Percentiles rank a stretch among this genome's conserved stretches.
phyloP scores from a whole-genome alignment of 2,113 vertebrate genomes.

The Morone saxatilis region DNA sequence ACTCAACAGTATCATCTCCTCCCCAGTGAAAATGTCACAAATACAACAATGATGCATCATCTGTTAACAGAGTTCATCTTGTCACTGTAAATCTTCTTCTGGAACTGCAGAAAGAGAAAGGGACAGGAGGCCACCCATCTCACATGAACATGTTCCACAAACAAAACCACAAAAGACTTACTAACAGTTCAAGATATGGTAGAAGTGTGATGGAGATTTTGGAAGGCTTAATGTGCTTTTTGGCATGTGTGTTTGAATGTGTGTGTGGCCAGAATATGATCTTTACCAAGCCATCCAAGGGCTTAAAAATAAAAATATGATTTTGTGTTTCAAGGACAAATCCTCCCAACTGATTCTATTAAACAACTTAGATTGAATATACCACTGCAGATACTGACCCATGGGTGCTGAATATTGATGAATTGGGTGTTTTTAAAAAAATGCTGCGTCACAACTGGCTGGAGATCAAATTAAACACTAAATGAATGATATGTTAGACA shows the following conservation, averaged over 20 bases:
- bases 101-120: constrained; percentile 10
- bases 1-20: constrained; percentile 30
- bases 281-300: background rate
- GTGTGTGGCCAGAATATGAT: constrained; percentile 1
- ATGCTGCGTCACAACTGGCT: background rate
- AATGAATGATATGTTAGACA: background rate
- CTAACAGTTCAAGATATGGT: constrained; percentile 10
- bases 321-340: constrained; percentile 4
- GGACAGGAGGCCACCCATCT: constrained; percentile 48
- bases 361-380: background rate
- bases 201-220: background rate
- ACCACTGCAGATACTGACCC: background rate
- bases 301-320: background rate
- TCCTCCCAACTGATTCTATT: background rate
- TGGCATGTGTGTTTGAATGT: background rate
- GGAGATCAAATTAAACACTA: background rate
- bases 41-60: constrained; percentile 28
- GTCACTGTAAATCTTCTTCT: constrained; percentile 37
- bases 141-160: constrained; percentile 17
- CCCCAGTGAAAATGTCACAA: background rate
- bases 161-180: constrained; percentile 13
- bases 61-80: constrained; percentile 33
- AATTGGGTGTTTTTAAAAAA: background rate
- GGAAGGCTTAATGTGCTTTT: background rate
- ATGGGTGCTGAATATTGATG: background rate